Conservation (phyloP, 2,888 invertebrate genomes). For the Oegoconia quadripuncta region DNA sequence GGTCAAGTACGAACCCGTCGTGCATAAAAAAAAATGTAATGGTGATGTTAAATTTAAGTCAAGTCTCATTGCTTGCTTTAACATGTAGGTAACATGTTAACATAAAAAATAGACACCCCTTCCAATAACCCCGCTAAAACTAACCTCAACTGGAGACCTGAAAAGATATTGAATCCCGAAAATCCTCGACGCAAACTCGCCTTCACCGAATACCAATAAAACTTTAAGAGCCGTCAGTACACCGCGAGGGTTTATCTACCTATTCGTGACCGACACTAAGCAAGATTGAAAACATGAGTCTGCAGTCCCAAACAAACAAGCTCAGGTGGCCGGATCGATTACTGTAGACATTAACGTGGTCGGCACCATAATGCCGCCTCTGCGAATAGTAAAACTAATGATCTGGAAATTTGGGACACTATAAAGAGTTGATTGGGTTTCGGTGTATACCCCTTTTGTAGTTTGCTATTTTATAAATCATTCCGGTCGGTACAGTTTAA, state of each 20-base stretch:
- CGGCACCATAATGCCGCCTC: slow-evolving; percentile 3
- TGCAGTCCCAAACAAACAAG: slow-evolving; percentile 41
- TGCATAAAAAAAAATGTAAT: no score
- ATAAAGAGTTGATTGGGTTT: slow-evolving; percentile 26
- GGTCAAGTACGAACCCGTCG: no score
- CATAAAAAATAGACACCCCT: no score
- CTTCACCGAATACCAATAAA: slow-evolving; percentile 38
- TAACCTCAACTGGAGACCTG: slow-evolving; percentile 3
- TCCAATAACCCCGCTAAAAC: slow-evolving; percentile 3
- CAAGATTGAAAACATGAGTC: slow-evolving; percentile 44
- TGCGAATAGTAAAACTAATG: slow-evolving; percentile 22
- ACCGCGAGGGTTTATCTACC: slow-evolving; percentile 5
- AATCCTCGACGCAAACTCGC: slow-evolving; percentile 9
- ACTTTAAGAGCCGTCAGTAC: slow-evolving; percentile 28
- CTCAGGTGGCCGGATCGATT: slow-evolving; percentile 35
- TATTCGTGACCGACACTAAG: slow-evolving; percentile 11
- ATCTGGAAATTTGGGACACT: slow-evolving; percentile 24
- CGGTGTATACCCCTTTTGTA: slow-evolving; percentile 3
- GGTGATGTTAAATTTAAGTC: no score
- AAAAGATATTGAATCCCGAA: slow-evolving; percentile 9
- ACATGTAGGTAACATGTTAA: no score
- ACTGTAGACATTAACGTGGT: slow-evolving; percentile 23
- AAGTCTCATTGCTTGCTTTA: no score
- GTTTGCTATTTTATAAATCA: slow-evolving; percentile 3
- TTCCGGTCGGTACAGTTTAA: slow-evolving; percentile 1